Conservation (phyloP, 2,888 invertebrate genomes). For the Prostheceraeus crozeri region DNA sequence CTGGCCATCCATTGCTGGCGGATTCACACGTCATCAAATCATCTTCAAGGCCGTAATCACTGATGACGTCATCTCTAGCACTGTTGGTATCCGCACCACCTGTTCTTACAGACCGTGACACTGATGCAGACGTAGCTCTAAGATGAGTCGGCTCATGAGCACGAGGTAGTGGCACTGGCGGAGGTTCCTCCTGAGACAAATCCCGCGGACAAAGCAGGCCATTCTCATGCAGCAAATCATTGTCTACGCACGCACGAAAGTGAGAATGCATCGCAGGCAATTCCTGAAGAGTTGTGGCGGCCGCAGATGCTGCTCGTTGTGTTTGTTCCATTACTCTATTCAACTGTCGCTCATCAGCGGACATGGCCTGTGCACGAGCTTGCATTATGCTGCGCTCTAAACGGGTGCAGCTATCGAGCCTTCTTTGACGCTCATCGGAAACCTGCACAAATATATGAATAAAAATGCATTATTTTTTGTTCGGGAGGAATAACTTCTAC, state of each 20-base stretch:
- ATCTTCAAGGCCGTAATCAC: too few species aligned
- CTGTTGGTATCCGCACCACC: too few species aligned
- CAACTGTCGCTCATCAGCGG: constrained; percentile 52
- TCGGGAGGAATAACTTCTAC: too few species aligned
- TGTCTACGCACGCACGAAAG: constrained; percentile 50
- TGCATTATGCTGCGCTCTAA: constrained; percentile 56
- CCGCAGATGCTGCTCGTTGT: too few species aligned
- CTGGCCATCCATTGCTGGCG: too few species aligned
- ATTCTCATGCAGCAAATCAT: constrained; percentile 47
- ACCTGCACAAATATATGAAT: constrained; percentile 44
- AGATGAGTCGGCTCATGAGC: constrained; percentile 7
- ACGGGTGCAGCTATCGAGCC: constrained; percentile 53
- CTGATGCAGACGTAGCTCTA: constrained; percentile 7
- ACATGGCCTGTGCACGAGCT: constrained; percentile 54
- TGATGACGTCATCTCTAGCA: too few species aligned
- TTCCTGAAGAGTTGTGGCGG: too few species aligned
- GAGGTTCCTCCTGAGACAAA: constrained; percentile 46
- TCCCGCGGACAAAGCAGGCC: constrained; percentile 52
- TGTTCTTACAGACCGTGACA: too few species aligned
- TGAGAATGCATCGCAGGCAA: constrained; percentile 24
- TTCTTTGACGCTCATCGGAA: constrained; percentile 49
- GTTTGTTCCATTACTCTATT: constrained; percentile 47
- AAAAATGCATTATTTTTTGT: too few species aligned
- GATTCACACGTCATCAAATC: too few species aligned
- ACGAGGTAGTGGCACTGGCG: constrained; percentile 47